These are phyloP conservation scores for Laupala kohalensis DNA, from an alignment of 1,140 invertebrate species.

Conservation along the genomic window DNA sequence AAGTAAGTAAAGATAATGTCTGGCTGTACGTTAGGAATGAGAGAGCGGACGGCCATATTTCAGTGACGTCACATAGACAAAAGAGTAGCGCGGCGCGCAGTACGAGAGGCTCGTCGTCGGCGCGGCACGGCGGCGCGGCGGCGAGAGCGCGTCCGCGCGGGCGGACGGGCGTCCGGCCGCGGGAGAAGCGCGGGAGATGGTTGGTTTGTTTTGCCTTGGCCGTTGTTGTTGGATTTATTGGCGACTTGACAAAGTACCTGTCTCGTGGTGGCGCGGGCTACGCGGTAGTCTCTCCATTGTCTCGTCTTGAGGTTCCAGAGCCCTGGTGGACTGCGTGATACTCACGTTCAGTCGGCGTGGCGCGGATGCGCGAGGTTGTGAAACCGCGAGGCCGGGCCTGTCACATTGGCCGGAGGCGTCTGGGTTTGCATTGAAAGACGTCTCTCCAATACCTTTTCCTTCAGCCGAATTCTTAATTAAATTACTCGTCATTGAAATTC, in stretches of 20 bases:
- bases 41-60: slow-evolving; percentile 5
- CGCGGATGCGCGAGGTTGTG: not conserved
- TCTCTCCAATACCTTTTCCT: no score
- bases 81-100: not conserved
- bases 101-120: no score
- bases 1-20: slow-evolving; percentile 10
- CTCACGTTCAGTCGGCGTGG: not conserved
- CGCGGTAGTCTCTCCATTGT: slow-evolving; percentile 7
- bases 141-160: no score
- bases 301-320: slow-evolving; percentile 6
- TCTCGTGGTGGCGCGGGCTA: not conserved
- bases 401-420: no score
- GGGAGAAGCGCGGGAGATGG: not conserved
- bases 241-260: slow-evolving; percentile 10
- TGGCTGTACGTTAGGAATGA: not conserved
- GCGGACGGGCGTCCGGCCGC: no score
- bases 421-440: no score
- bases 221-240: slow-evolving; percentile 12
- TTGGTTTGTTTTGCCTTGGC: slow-evolving; percentile 5
- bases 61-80: slow-evolving; percentile 10
- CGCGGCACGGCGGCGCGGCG: no score
- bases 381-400: no score
- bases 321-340: not conserved
- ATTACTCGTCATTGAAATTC: no score
- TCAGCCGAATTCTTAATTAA: no score